These are phyloP conservation scores for Anolis carolinensis DNA, from an alignment of 2,113 vertebrate species.

Conservation along the genomic window DNA sequence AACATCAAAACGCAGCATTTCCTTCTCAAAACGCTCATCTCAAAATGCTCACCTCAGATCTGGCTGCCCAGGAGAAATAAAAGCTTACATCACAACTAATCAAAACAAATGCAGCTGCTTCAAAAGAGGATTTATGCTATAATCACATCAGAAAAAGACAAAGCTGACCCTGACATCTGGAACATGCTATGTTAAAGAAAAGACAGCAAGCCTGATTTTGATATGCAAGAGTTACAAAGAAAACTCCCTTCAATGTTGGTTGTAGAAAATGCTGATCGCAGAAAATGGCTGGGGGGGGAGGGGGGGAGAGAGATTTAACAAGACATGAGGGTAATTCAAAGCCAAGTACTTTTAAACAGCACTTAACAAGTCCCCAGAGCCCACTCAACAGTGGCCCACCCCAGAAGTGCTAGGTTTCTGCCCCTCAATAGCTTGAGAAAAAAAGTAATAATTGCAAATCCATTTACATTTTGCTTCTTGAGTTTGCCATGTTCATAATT, in stretches of 20 bases:
- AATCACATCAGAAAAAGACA: slow-evolving; percentile 71
- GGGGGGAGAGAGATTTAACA: slow-evolving; percentile 76
- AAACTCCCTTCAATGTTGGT: slow-evolving; percentile 70
- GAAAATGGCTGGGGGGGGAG: slow-evolving; percentile 63
- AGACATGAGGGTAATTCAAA: slow-evolving; percentile 95
- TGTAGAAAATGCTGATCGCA: slow-evolving; percentile 83
- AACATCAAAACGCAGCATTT: slow-evolving; percentile 21
- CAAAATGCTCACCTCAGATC: slow-evolving; percentile 44
- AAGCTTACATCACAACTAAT: slow-evolving; percentile 44
- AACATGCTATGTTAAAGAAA: slow-evolving; percentile 65
- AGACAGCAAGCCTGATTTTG: slow-evolving; percentile 74
- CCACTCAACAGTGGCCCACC: slow-evolving; percentile 86
- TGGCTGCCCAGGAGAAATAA: slow-evolving; percentile 51
- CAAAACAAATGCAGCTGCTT: neutral
- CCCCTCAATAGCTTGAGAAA: slow-evolving; percentile 91
- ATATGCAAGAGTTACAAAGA: slow-evolving; percentile 79
- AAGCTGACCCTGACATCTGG: slow-evolving; percentile 65
- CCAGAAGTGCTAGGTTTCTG: slow-evolving; percentile 81
- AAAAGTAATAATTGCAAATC: slow-evolving; percentile 89
- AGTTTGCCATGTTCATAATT: slow-evolving; percentile 74
- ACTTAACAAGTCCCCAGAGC: slow-evolving; percentile 97
- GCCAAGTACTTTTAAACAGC: slow-evolving; percentile 93
- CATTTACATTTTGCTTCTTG: slow-evolving; percentile 86
- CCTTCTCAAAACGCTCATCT: neutral
- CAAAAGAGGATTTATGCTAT: slow-evolving; percentile 54